Percentiles rank a stretch among this genome's conserved stretches.
Evolutionary conservation across 37 sponge, comb jelly and placozoan genomes (phyloP).

Genomic region (Amphimedon queenslandica): DNA sequence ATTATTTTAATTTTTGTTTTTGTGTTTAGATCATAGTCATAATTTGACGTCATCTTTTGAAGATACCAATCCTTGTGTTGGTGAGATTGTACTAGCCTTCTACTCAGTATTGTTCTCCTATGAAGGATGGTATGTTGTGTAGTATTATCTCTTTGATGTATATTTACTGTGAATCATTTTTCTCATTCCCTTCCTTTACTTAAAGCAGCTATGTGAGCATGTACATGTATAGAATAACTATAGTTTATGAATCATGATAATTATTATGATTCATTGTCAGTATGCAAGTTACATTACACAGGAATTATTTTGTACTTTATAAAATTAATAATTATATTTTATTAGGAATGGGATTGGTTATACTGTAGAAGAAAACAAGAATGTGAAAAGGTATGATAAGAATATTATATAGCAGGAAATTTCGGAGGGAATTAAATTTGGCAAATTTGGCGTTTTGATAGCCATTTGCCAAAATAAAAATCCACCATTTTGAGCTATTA

Average conservation of each 20-base stretch:
- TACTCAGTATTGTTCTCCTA: constrained; percentile 72
- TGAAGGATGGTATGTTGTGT: constrained; percentile 74
- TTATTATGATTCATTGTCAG: no score
- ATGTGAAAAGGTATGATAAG: constrained; percentile 20
- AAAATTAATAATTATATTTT: no score
- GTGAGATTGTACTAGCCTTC: constrained; percentile 44
- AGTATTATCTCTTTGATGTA: background rate
- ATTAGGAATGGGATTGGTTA: constrained; percentile 45
- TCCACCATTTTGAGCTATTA: no score
- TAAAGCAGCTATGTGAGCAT: constrained; percentile 3
- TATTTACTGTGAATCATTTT: background rate
- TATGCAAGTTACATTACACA: no score
- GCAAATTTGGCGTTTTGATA: no score
- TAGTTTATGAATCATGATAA: no score
- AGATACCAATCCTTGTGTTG: background rate
- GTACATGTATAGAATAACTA: no score
- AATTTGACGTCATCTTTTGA: background rate
- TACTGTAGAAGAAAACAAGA: constrained; percentile 42
- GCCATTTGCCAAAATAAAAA: no score
- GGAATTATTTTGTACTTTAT: no score
- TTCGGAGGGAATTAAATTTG: background rate
- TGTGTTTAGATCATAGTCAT: background rate
- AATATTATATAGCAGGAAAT: no score
- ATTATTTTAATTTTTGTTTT: background rate
- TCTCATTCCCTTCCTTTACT: background rate